These are phyloP conservation scores for Sitophilus oryzae DNA, from an alignment of 1,140 invertebrate species.

Conservation along the genomic window DNA sequence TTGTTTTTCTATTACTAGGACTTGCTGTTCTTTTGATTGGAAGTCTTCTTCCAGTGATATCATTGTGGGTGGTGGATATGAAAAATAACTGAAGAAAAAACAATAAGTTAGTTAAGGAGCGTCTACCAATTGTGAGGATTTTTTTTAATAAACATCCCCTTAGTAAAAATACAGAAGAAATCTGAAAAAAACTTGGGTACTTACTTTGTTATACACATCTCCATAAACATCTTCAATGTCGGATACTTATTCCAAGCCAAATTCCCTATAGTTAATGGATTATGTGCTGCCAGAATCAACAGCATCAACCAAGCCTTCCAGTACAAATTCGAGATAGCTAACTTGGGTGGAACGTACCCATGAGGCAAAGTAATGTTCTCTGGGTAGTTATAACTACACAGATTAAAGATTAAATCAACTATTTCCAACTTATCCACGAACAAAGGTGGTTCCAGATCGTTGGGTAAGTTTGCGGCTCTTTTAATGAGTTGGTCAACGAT, in stretches of 20 bases:
- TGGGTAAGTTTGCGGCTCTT: conserved; percentile 69
- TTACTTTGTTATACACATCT: conserved; percentile 95
- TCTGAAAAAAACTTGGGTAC: conserved; percentile 30
- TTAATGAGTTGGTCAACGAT: conserved; percentile 78
- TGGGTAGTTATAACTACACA: conserved; percentile 86
- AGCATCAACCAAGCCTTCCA: conserved; percentile 94
- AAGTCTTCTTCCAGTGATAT: conserved; percentile 37
- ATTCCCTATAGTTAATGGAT: conserved; percentile 80
- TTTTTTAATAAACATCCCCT: no score
- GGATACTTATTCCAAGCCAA: conserved; percentile 87
- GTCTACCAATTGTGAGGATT: no score
- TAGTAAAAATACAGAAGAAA: no score
- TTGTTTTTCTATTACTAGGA: conserved; percentile 68
- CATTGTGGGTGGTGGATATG: conserved; percentile 70
- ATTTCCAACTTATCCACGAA: conserved; percentile 78
- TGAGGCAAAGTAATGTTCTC: conserved; percentile 84
- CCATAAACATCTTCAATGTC: conserved; percentile 86
- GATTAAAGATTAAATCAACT: conserved; percentile 83
- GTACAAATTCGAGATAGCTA: conserved; percentile 86
- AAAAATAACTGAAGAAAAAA: conserved; percentile 53
- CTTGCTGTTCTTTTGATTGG: conserved; percentile 50
- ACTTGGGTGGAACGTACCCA: conserved; percentile 77
- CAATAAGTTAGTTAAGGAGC: no score
- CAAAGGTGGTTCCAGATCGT: conserved; percentile 58
- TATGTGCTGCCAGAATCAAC: conserved; percentile 84